Evolutionary conservation across 1,140 invertebrate genomes (phyloP), one percentile per base, ranked within the genome.

Genomic region (Drosophila bipectinata): DNA sequence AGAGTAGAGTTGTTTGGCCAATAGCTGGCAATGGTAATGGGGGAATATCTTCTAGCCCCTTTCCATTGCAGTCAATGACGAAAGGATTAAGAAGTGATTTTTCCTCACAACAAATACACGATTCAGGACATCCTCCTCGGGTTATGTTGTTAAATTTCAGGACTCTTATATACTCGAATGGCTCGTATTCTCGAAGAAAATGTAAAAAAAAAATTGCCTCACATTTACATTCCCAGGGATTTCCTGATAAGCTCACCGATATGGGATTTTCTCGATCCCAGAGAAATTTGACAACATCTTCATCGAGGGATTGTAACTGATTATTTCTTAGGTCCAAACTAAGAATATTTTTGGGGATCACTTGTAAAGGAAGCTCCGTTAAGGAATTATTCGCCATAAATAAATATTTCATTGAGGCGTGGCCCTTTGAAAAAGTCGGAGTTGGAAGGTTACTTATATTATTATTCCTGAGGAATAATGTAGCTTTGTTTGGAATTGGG

Each of bases 141-240:
- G 58, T 10, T 21, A 66, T 51, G 37, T 49, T 49, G 45, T 45
- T 63, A 9, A 32, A 26, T 10, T 26, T 28, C 4, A 66, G 26
- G 9, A 15, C 14, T 6, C 21, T 6, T 8, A 26, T 14, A 7
- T 66, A 66, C 39, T 62, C 62, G 3, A 34, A 14, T 1, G 58
- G 32, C 4, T 66, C 58, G 4, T 32, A 2, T 9, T 63, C 45
- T 12, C 58, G 21, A 9, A 66, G 12, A 41, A 51, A 62, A 8
- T 58, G 39, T 8, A 66, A 45, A 0, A 63, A n/a, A 0, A 26
- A 32, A 4, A 32, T 48, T 3, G 45, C 48, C 4, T 39, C 5
- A n/a, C 58, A 62, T 4, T 63, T 9, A 10, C 57, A 47, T 8
- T n/a, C 14, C 62, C 44, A 66, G 0, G 44, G 62, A 62, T 66